Evolutionary conservation across 2,113 vertebrate species (phyloP).

Genomic region (Leptobrachium ailaonicum): DNA sequence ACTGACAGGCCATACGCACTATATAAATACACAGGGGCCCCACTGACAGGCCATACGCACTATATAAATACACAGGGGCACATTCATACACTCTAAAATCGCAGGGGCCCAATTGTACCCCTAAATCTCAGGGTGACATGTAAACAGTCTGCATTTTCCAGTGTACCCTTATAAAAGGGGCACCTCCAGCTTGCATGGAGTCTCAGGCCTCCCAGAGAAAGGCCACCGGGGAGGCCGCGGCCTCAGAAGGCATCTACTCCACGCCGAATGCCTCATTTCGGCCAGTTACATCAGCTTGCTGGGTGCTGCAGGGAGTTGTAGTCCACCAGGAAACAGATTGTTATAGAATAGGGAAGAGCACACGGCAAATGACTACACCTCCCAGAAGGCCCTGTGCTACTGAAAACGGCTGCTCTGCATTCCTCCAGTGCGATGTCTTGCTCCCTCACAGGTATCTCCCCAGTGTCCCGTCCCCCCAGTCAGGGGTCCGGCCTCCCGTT

Average conservation of each 20-base stretch:
- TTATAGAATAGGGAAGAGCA: not conserved
- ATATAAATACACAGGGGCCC: no score
- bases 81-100: no score
- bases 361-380: not conserved
- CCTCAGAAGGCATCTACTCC: not conserved
- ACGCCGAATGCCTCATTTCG: not conserved
- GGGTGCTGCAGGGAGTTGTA: conserved; percentile 22
- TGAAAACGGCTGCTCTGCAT: not conserved
- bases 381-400: conserved; percentile 11
- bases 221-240: not conserved
- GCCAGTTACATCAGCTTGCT: conserved; percentile 28
- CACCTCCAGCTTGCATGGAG: not conserved
- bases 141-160: no score
- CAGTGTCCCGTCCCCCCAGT: no score
- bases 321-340: not conserved
- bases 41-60: no score
- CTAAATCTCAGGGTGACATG: no score
- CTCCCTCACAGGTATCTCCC: not conserved
- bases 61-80: no score
- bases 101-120: no score
- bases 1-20: no score
- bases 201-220: not conserved
- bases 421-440: not conserved
- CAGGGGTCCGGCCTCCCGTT: not conserved
- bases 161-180: no score